phyloP scores from a whole-genome alignment of 2,888 invertebrate genomes.

The Macrophya alboannulata region DNA sequence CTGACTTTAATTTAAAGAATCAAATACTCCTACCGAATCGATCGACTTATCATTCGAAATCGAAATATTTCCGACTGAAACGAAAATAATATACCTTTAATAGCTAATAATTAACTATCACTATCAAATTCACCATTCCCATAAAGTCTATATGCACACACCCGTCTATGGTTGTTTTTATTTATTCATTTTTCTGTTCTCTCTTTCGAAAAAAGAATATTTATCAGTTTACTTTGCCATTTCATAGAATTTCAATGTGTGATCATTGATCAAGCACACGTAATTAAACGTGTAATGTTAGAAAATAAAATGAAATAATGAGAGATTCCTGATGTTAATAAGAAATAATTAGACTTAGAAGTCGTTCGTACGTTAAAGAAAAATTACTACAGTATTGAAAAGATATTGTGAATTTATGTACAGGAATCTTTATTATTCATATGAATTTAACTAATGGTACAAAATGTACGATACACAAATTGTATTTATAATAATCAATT shows the following conservation, averaged over 20 bases:
- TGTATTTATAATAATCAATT: conserved; percentile 73
- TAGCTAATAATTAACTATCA: conserved; percentile 34
- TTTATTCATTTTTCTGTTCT: background rate
- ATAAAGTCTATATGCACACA: conserved; percentile 46
- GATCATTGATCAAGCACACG: background rate
- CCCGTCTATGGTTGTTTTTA: conserved; percentile 8
- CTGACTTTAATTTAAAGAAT: conserved; percentile 15
- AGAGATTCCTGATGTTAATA: conserved; percentile 14
- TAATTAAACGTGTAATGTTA: background rate
- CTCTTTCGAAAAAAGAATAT: background rate
- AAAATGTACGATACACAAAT: conserved; percentile 70
- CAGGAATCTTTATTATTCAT: conserved; percentile 66
- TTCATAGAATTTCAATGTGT: conserved; percentile 21
- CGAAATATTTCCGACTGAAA: conserved; percentile 7
- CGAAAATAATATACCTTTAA: background rate
- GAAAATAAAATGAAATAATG: conserved; percentile 12
- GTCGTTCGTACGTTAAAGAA: background rate
- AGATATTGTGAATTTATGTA: conserved; percentile 41
- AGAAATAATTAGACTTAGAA: background rate
- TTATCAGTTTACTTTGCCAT: conserved; percentile 15
- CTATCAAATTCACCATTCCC: conserved; percentile 38
- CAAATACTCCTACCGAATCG: background rate
- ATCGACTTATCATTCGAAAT: conserved; percentile 10
- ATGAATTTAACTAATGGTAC: conserved; percentile 70
- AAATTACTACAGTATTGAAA: background rate